A percentile compares a stretch with the other conserved stretches of the same genome.
Evolutionary conservation across 1,140 invertebrate species (phyloP).

Genomic region (Drosophila leontia): DNA sequence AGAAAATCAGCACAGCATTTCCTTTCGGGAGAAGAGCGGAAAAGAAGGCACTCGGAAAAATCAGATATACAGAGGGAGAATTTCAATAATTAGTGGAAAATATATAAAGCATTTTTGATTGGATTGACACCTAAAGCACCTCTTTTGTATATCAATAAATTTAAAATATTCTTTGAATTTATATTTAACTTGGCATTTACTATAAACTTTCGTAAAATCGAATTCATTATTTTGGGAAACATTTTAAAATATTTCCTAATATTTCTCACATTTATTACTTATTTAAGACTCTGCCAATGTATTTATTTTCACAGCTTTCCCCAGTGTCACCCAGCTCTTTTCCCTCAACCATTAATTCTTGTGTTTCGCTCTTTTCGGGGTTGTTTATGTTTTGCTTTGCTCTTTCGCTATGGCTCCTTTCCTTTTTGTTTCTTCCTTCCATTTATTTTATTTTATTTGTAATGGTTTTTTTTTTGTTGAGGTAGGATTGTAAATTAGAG

Average conservation of each 20-base stretch:
- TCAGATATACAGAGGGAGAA: too few relatives aligned
- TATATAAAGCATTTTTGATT: not conserved
- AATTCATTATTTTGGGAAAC: too few relatives aligned
- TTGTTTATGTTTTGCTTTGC: constrained; percentile 75
- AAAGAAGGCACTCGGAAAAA: constrained; percentile 16
- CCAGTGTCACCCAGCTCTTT: constrained; percentile 25
- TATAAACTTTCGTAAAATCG: too few relatives aligned
- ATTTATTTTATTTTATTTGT: constrained; percentile 9
- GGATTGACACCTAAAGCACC: not conserved
- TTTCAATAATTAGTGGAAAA: not conserved
- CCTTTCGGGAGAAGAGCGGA: constrained; percentile 16
- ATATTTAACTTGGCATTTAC: not conserved
- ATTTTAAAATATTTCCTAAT: not conserved
- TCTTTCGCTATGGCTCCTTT: constrained; percentile 36
- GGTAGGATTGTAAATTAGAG: too few relatives aligned
- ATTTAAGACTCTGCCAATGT: not conserved
- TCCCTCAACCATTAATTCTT: constrained; percentile 28
- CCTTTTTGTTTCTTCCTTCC: not conserved
- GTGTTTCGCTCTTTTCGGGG: constrained; percentile 57
- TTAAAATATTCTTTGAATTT: not conserved
- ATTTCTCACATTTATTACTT: not conserved
- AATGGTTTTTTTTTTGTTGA: constrained; percentile 23
- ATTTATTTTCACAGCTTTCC: not conserved
- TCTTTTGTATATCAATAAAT: not conserved
- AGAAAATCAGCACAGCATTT: constrained; percentile 31